These are phyloP conservation scores for Jordanella pulchra DNA, from an alignment of 2,797 vertebrate genomes.

Conservation along the genomic window DNA sequence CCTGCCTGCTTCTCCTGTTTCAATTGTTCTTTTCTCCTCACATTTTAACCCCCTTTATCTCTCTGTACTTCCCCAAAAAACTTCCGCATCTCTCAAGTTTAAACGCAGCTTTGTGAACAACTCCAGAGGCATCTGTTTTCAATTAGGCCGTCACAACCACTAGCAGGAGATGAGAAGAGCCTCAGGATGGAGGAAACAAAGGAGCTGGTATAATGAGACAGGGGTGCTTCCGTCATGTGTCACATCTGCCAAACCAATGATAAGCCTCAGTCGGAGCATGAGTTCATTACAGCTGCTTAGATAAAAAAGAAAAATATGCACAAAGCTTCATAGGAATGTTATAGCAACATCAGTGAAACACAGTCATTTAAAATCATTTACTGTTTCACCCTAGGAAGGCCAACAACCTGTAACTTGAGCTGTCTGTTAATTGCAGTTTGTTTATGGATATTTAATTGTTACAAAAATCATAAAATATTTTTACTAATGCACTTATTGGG, in stretches of 20 bases:
- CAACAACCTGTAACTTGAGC: too few relatives aligned
- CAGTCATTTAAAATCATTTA: background rate
- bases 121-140: conserved; percentile 59
- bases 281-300: conserved; percentile 20
- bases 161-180: conserved; percentile 22
- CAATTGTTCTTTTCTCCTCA: conserved; percentile 45
- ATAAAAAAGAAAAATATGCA: conserved; percentile 30
- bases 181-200: conserved; percentile 28
- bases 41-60: conserved; percentile 39
- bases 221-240: conserved; percentile 19
- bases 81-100: conserved; percentile 61
- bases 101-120: conserved; percentile 77
- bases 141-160: conserved; percentile 40
- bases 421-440: too few relatives aligned
- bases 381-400: too few relatives aligned
- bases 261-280: background rate
- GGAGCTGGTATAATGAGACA: conserved; percentile 25
- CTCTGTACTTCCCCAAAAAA: conserved; percentile 44
- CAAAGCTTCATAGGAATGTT: conserved; percentile 21
- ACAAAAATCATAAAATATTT: too few relatives aligned
- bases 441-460: too few relatives aligned
- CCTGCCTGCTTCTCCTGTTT: conserved; percentile 41
- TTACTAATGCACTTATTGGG: too few relatives aligned
- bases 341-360: conserved; percentile 16
- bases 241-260: conserved; percentile 23